Evolutionary conservation across 2,113 vertebrate genomes (phyloP), one percentile per base, ranked within the genome.

Genomic region (Anas platyrhynchos): DNA sequence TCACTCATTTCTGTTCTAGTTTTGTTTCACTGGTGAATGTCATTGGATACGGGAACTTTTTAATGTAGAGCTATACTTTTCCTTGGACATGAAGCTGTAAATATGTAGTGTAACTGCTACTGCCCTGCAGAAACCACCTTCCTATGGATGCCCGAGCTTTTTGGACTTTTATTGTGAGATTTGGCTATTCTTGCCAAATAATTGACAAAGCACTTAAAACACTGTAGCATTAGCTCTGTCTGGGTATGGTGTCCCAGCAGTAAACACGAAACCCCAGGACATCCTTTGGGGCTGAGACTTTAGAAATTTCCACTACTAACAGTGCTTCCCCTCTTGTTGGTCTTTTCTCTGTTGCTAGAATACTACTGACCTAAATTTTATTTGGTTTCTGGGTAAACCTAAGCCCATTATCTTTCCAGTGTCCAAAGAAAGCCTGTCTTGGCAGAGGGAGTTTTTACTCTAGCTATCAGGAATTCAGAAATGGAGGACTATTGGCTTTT

Each of bases 1-100:
- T 94, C 91, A 85, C 78, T 87, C 16, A 1, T 96, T 84, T 94
- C 90, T 97, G 86, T 93, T 69, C 50, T 93, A 3, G 75, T 68
- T 65, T 54, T 88, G 11, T 86, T 79, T 94, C 88, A 85, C 86
- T 95, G 90, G 43, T 56, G 56, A 62, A 58, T 88, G 83, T 50
- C 27, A 20, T 12, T 52, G 77, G 43, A 76, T 54, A 43, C 71
- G 46, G 66, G 55, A 67, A 6, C 18, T 41, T n/a, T 48, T 36
- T 44, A 44, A 25, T 21, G n/a, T 78, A 55, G 48, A 91, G 54
- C 68, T 75, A 25, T 2, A 2, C 52, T 88, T 0, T 0, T 32
- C 83, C 21, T 79, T 81, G 62, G n/a, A 11, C 46, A 34, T 52
- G 34, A 76, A 93, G 9, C 59, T 13, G 4, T 65, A 52, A 86